These are phyloP conservation scores for Pachypanchax playfairii DNA, from an alignment of 2,113 vertebrate genomes.

Conservation along the genomic window DNA sequence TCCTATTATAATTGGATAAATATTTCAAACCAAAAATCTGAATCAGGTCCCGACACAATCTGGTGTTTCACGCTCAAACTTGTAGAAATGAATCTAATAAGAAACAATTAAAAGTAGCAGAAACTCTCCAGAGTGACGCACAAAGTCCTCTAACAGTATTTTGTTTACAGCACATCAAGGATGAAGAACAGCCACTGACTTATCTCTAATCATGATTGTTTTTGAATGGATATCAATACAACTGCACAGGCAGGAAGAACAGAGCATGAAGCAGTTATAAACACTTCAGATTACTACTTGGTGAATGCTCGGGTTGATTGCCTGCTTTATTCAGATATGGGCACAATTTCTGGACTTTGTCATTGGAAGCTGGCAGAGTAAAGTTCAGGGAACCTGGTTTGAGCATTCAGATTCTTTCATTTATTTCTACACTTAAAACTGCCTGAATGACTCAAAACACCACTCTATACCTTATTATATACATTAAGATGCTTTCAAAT, in stretches of 20 bases:
- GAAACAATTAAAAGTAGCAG: background rate
- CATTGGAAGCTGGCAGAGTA: background rate
- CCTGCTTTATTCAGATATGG: background rate
- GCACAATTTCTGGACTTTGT: slow-evolving; percentile 3
- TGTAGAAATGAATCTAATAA: background rate
- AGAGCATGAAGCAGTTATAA: background rate
- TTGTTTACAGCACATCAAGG: background rate
- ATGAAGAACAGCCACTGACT: background rate
- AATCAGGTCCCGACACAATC: background rate
- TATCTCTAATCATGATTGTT: background rate
- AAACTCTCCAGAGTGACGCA: background rate
- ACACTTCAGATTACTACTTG: background rate
- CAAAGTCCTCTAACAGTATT: background rate
- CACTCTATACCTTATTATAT: too few relatives aligned
- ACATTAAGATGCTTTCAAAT: too few relatives aligned
- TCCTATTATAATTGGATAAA: background rate
- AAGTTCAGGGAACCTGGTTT: too few relatives aligned
- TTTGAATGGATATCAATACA: background rate
- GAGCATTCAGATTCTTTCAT: background rate
- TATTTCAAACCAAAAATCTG: background rate
- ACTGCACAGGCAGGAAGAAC: background rate
- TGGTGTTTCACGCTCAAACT: background rate
- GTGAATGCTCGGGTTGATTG: background rate
- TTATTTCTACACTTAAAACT: too few relatives aligned
- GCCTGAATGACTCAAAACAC: too few relatives aligned